These are phyloP conservation scores for Alosa sapidissima DNA, from an alignment of 2,797 vertebrate species.

Conservation along the genomic window DNA sequence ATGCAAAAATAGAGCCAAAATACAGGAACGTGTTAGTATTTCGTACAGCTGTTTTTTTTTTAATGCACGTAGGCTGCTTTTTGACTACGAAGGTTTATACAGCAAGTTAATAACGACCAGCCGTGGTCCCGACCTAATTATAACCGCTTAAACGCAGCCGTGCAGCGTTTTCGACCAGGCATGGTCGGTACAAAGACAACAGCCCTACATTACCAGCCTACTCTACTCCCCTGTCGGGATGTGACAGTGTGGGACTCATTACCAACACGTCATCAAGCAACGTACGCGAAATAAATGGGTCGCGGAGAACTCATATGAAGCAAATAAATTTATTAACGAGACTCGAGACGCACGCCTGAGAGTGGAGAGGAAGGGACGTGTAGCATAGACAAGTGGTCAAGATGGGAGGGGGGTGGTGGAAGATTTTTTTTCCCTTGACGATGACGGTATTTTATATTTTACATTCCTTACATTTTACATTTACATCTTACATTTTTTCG, in stretches of 20 bases:
- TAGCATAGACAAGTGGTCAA: background rate
- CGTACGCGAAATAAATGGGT: conserved; percentile 15
- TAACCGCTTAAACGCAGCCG: background rate
- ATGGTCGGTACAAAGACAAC: background rate
- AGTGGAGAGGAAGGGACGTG: background rate
- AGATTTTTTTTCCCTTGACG: background rate
- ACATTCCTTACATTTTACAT: background rate
- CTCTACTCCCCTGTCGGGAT: background rate
- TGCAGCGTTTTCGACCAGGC: background rate
- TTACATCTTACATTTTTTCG: background rate
- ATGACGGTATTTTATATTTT: background rate
- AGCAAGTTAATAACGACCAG: background rate
- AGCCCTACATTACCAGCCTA: background rate
- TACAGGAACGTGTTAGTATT: no score
- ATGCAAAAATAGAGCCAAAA: no score
- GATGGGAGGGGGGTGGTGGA: background rate
- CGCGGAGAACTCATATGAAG: background rate
- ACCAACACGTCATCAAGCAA: background rate
- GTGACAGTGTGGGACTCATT: background rate
- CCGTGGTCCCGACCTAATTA: background rate
- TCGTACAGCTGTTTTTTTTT: no score
- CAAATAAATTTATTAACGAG: background rate
- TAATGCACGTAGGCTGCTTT: no score
- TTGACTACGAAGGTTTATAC: background rate
- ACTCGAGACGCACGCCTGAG: background rate